Percentiles rank a stretch among this genome's conserved stretches.
Evolutionary conservation across 2,797 vertebrate genomes (phyloP).

Genomic region (Phoxinus dragarum): DNA sequence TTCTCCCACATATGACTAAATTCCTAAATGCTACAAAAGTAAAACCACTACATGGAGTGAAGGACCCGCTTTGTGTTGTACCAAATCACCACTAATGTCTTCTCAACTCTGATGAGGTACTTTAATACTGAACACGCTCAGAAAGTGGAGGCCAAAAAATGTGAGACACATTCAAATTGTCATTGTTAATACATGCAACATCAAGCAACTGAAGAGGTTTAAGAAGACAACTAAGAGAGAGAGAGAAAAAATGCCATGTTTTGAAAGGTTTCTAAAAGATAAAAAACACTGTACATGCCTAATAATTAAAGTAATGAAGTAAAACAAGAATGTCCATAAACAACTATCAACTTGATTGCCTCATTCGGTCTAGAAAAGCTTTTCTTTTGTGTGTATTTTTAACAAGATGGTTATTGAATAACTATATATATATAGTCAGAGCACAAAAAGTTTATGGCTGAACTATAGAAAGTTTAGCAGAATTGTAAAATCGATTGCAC

Average conservation of each 20-base stretch:
- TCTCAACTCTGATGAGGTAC: constrained; percentile 26
- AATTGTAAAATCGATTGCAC: constrained; percentile 45
- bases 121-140: constrained; percentile 43
- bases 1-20: constrained; percentile 8
- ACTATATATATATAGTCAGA: constrained; percentile 1
- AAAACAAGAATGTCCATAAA: background rate
- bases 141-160: constrained; percentile 25
- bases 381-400: background rate
- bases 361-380: background rate
- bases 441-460: background rate
- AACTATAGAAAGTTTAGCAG: background rate
- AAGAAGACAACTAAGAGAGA: constrained; percentile 17
- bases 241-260: background rate
- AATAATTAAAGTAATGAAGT: background rate
- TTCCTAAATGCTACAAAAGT: constrained; percentile 29
- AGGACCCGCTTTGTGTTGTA: constrained; percentile 43
- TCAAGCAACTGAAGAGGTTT: constrained; percentile 20
- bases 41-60: constrained; percentile 30
- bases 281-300: constrained; percentile 6
- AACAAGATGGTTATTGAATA: background rate
- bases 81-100: constrained; percentile 22
- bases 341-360: background rate
- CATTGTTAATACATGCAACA: constrained; percentile 46
- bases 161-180: constrained; percentile 43
- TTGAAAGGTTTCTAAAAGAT: background rate